Conservation (phyloP, 2,113 vertebrate genomes). For the Chloropsis hardwickii region DNA sequence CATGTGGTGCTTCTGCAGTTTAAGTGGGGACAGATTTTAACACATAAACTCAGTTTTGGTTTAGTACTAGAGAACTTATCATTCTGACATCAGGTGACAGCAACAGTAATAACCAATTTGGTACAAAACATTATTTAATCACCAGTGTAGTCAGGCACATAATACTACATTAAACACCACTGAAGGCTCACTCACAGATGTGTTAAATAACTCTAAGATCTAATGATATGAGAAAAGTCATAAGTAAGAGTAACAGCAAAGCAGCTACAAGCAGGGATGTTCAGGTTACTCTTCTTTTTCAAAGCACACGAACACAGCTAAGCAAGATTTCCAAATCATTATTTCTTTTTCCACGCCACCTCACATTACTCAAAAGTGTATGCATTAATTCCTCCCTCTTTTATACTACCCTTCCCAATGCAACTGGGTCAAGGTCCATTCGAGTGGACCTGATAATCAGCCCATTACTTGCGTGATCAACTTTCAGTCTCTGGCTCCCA, state of each 20-base stretch:
- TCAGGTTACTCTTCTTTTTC: neutral
- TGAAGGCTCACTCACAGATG: neutral
- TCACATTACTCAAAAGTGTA: neutral
- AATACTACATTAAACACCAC: neutral
- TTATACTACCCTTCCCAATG: neutral
- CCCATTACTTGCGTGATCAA: fast-evolving
- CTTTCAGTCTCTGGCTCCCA: neutral
- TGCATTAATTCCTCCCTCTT: neutral
- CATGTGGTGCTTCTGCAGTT: neutral
- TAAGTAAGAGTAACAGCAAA: neutral
- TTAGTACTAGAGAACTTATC: neutral
- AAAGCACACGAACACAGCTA: neutral
- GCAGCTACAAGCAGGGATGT: neutral
- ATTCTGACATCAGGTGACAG: neutral
- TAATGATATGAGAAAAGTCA: neutral
- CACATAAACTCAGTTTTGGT: neutral
- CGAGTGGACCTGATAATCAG: neutral
- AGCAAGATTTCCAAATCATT: neutral
- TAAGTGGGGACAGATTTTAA: neutral
- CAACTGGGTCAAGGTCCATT: neutral
- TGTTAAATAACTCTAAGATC: neutral
- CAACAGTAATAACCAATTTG: neutral
- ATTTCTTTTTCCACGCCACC: neutral
- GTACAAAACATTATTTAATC: neutral
- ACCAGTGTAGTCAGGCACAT: neutral